These are phyloP conservation scores for Lysandra coridon DNA, from an alignment of 2,888 invertebrate genomes.

Conservation along the genomic window DNA sequence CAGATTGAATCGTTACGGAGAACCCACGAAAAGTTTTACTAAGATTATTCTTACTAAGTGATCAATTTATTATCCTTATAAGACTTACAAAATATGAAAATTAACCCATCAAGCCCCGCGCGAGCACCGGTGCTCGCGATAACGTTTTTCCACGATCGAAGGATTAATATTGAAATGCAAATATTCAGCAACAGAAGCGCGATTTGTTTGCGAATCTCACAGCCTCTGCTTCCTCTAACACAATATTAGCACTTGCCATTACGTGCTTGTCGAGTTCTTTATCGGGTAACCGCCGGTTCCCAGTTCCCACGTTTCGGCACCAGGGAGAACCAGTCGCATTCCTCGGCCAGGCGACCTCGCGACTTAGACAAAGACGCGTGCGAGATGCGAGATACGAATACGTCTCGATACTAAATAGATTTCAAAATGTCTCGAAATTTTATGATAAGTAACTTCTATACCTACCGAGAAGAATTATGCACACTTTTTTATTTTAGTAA, in stretches of 20 bases:
- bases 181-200: slow-evolving; percentile 37
- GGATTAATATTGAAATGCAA: neutral
- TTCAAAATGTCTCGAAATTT: neutral
- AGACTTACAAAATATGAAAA: neutral
- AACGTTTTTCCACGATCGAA: too few relatives aligned
- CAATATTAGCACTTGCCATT: slow-evolving; percentile 29
- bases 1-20: neutral
- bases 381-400: neutral
- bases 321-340: slow-evolving; percentile 53
- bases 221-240: slow-evolving; percentile 42
- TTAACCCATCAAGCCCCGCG: too few relatives aligned
- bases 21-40: neutral
- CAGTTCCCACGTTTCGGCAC: slow-evolving; percentile 35
- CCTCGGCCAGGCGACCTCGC: slow-evolving; percentile 45
- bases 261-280: slow-evolving; percentile 41
- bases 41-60: neutral
- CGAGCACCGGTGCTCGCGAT: too few relatives aligned
- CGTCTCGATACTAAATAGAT: neutral
- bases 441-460: neutral
- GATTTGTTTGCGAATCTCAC: slow-evolving; percentile 69
- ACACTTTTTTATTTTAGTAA: neutral
- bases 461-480: neutral
- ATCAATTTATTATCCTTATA: neutral
- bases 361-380: slow-evolving; percentile 15
- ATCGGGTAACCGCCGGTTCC: slow-evolving; percentile 33